phyloP scores from a whole-genome alignment of 2,113 vertebrate genomes.

The Brachypodius melanocephalos region DNA sequence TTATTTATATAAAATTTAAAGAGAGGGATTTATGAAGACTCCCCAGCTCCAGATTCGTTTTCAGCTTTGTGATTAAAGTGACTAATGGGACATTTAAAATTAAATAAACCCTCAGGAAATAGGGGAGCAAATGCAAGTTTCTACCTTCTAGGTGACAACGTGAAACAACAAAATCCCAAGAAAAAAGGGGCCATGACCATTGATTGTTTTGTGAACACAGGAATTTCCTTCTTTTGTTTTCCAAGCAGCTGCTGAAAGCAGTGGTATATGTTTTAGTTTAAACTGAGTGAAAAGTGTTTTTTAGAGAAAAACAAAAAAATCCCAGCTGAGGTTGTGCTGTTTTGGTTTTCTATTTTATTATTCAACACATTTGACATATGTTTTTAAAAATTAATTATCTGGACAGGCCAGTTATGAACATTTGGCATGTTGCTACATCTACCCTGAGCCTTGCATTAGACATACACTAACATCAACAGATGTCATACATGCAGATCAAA shows the following conservation, averaged over 20 bases:
- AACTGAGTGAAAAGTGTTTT: neutral
- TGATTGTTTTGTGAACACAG: neutral
- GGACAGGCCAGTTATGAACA: neutral
- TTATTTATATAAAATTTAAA: neutral
- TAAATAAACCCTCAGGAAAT: neutral
- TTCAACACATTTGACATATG: neutral
- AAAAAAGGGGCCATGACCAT: neutral
- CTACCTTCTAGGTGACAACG: neutral
- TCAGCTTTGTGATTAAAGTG: neutral
- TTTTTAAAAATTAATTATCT: neutral
- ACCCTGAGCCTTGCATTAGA: neutral
- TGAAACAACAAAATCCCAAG: neutral
- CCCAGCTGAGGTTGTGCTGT: neutral
- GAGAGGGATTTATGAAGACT: neutral
- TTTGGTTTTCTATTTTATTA: neutral
- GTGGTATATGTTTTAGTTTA: neutral
- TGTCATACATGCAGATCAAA: neutral
- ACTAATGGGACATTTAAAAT: neutral
- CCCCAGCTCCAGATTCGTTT: neutral
- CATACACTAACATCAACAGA: neutral
- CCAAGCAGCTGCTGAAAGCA: neutral
- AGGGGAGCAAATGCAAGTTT: neutral
- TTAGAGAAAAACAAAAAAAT: neutral
- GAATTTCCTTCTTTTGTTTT: neutral
- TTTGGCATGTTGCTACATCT: neutral